Percentiles rank a stretch among this genome's conserved stretches.
These are phyloP conservation scores for Aegotheles bennettii DNA, from an alignment of 2,113 vertebrate genomes.

Conservation along the genomic window DNA sequence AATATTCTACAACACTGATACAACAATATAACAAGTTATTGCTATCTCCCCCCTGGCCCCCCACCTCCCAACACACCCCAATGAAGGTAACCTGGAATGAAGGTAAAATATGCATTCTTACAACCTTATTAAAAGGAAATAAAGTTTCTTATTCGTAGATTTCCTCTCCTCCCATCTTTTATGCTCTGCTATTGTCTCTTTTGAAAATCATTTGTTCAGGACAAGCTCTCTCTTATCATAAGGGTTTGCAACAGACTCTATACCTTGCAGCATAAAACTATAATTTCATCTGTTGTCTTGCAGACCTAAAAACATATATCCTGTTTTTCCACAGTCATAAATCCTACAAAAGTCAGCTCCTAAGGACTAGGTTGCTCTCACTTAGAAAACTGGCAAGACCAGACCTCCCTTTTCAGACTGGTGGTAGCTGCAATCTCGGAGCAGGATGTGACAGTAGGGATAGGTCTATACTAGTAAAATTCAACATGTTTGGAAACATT, in stretches of 20 bases:
- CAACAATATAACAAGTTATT: neutral
- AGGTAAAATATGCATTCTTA: neutral
- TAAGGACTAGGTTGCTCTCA: neutral
- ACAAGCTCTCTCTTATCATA: neutral
- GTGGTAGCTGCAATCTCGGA: neutral
- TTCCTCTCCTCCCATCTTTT: neutral
- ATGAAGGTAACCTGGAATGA: neutral
- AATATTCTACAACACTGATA: neutral
- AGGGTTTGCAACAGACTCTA: neutral
- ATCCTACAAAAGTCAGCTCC: neutral
- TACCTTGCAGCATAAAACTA: neutral
- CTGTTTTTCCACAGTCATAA: neutral
- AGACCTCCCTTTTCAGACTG: neutral
- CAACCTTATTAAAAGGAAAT: neutral
- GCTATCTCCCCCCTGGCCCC: neutral
- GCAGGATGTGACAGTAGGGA: neutral
- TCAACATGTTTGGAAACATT: slow-evolving; percentile 18
- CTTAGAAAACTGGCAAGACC: neutral
- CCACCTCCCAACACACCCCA: too few relatives aligned
- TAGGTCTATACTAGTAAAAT: slow-evolving; percentile 8
- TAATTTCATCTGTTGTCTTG: neutral
- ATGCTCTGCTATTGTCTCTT: neutral
- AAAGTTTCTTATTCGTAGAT: neutral
- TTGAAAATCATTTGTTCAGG: neutral
- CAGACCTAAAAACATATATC: neutral